Percentiles rank a stretch among this genome's conserved stretches.
Evolutionary conservation across 2,113 vertebrate genomes (phyloP).

Genomic region (Triplophysa siluroides): DNA sequence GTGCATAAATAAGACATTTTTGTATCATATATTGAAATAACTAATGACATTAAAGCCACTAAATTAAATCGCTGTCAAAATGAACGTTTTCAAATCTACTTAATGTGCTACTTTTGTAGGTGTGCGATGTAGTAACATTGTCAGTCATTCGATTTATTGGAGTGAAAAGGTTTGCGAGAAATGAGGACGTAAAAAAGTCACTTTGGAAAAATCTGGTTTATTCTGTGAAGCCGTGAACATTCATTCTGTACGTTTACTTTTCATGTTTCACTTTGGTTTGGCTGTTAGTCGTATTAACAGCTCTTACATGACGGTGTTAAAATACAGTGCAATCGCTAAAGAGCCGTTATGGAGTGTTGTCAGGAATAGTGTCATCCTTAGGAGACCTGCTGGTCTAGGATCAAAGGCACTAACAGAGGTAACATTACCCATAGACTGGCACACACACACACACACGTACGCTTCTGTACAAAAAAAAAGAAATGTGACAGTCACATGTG

Average conservation of each 20-base stretch:
- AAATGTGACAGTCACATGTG: slow-evolving; percentile 21
- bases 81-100: too few relatives aligned
- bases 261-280: not conserved
- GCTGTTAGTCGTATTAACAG: not conserved
- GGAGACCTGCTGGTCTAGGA: slow-evolving; percentile 26
- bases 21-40: too few relatives aligned
- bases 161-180: not conserved
- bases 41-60: too few relatives aligned
- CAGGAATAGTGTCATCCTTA: slow-evolving; percentile 1
- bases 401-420: slow-evolving; percentile 53
- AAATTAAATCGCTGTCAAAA: too few relatives aligned
- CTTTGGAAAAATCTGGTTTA: not conserved
- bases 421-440: not conserved
- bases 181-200: not conserved
- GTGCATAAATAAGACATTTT: too few relatives aligned
- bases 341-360: slow-evolving; percentile 33
- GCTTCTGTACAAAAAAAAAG: slow-evolving; percentile 44
- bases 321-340: not conserved
- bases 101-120: too few relatives aligned
- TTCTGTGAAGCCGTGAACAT: slow-evolving; percentile 1
- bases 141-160: not conserved
- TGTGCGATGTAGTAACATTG: too few relatives aligned
- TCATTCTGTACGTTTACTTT: not conserved
- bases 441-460: slow-evolving; percentile 32
- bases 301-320: not conserved